phyloP scores from a whole-genome alignment of 2,797 vertebrate species.

The Tinamus major region DNA sequence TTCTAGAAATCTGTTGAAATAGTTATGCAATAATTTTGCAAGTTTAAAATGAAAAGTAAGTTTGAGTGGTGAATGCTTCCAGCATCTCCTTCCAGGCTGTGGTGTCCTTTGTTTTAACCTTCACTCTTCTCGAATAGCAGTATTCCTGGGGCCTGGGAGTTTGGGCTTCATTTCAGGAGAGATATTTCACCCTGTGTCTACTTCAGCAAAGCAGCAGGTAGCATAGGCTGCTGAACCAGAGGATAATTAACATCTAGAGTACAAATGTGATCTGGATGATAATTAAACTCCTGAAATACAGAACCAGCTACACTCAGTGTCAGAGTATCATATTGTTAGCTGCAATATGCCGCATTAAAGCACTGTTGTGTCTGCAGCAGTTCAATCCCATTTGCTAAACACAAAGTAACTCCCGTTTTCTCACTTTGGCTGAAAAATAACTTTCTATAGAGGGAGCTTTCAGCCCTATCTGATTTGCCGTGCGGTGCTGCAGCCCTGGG shows the following conservation, averaged over 20 bases:
- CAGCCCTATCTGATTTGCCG: background rate
- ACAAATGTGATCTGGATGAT: background rate
- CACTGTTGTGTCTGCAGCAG: background rate
- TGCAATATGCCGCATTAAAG: background rate
- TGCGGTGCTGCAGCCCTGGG: background rate
- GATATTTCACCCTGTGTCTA: background rate
- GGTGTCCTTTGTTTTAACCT: background rate
- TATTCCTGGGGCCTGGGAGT: accelerated
- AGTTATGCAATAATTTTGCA: background rate
- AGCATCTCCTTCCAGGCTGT: background rate
- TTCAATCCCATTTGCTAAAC: no score
- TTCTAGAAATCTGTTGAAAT: background rate
- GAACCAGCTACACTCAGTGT: accelerated
- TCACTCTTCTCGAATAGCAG: accelerated
- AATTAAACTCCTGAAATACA: background rate
- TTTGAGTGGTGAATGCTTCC: background rate
- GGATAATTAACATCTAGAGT: background rate
- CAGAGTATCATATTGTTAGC: background rate
- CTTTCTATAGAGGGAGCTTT: slow-evolving; percentile 1
- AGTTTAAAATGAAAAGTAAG: background rate
- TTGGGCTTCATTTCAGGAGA: background rate
- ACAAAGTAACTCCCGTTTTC: background rate
- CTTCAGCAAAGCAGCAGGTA: background rate
- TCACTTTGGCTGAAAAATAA: background rate
- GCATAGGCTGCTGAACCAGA: background rate